Base-by-base conservation (phyloP, 2,113 vertebrate genomes). In the Hyla sarda region DNA sequence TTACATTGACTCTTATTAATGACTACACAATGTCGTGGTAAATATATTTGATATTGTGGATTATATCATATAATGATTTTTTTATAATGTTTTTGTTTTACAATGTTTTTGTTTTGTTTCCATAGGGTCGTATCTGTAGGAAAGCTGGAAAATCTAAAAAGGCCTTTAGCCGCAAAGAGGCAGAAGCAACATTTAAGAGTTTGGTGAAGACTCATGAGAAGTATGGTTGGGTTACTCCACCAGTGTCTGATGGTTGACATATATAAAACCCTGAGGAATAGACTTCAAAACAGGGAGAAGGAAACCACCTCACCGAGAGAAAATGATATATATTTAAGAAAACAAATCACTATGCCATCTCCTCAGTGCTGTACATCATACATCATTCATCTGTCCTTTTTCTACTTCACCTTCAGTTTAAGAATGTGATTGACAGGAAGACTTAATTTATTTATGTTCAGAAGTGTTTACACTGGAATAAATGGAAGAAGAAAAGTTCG, bases 201-300 rank as follows among this genome's bases (percentile, higher is more conserved):
- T 92, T 99, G 94, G 98, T 99, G 96, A 99, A 99, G 94, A 99
- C 98, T 92, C 98, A 99, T 54, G 98, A 99, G 94, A 99, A 99
- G 86, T 99, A 99, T 28, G 98, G 98, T 92, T 99, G 98, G 98
- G 98, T 99, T 85, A 99, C 98, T 86, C 98, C 98, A 0, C 98
- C 98, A 0, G 97, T 99, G 58, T 99, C 98, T 19, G 98, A 99
- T 17, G 98, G 98, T 95, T 99, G 97, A 99, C 82, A 87, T 56
- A 83, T 87, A 86, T 7, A 88, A n/a, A n/a, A 88, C 14, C 32
- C 30, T 58, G 21, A 34, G 30, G 28, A 87, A 87, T 32, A 87
- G 85, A 87, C 85, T 87, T 87, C 47, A 50, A 87, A 78, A 56
- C 72, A 87, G 73, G 75, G 13, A 21, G 47, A 79, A 78, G 85